Evolutionary conservation across 2,888 invertebrate species (phyloP), one percentile per base, ranked within the genome.

Genomic region (Lasioglossum calceatum): DNA sequence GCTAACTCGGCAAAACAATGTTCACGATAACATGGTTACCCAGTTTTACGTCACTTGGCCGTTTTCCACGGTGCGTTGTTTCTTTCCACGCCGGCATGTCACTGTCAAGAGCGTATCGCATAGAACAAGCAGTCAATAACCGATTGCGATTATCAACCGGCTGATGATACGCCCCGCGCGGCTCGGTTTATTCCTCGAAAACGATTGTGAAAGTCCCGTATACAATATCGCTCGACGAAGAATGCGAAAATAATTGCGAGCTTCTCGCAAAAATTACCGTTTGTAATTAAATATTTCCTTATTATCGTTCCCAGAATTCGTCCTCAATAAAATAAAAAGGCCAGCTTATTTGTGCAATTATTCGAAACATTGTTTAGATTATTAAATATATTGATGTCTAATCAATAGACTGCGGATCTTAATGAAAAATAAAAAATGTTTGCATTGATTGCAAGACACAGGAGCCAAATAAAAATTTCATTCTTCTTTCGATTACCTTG

Each of bases 111-210:
- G 32, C 44, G 14, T 81, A 87, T 82, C 84, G 50, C 79, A 67
- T 44, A 42, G 50, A 77, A 77, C 73, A 54, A 82, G 72, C 76
- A 61, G 83, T 93, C 93, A 93, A 92, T 92, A 92, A 93, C 92
- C 93, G 93, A 93, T 93, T 93, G 89, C 27, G 67, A 27, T 86
- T 93, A 93, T 93, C 92, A 39, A 44, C 23, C 58, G n/a, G 12
- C 19, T 10, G 36, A 54, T 71, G 75, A 77, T 81, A 80, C 50
- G 67, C 50, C 50, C 64, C 81, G 54, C 23, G 54, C 27, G 76
- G 42, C 58, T 70, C 50, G 64, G 27, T 80, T 83, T 84, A 87
- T 90, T 86, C 77, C 79, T 71, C 77, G 81, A 54, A 54, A 81
- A 73, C 39, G 54, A 84, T 44, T 76, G 72, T 58, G 67, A 70